These are phyloP conservation scores for Drosophila guanche DNA, from an alignment of 1,140 invertebrate species.

Conservation along the genomic window DNA sequence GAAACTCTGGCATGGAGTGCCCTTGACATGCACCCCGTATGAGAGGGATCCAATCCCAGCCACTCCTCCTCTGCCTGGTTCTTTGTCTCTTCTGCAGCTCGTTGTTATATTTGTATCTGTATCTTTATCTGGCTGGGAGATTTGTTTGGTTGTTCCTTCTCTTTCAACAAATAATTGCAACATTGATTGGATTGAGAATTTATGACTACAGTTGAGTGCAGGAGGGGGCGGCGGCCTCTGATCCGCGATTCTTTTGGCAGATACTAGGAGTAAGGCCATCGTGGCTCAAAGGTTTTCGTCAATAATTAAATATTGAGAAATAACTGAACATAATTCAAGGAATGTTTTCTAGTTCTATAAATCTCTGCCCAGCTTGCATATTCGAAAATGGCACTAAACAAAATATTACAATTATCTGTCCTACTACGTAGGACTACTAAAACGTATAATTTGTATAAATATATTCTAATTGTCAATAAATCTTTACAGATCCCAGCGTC, in stretches of 20 bases:
- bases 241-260: no score
- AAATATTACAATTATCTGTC: no score
- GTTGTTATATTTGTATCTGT: not conserved
- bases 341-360: no score
- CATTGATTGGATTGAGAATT: constrained; percentile 7
- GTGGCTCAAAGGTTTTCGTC: no score
- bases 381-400: no score
- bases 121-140: not conserved
- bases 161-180: constrained; percentile 19
- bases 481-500: no score
- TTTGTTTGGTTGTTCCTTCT: not conserved
- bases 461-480: not conserved
- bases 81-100: not conserved
- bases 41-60: no score
- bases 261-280: no score
- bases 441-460: not conserved
- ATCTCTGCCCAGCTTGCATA: no score
- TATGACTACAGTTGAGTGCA: not conserved
- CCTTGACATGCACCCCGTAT: constrained; percentile 52
- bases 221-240: not conserved
- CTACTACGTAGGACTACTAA: no score
- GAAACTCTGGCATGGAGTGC: constrained; percentile 26
- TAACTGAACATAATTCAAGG: no score
- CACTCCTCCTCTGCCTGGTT: not conserved
- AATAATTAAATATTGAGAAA: no score